phyloP scores from a whole-genome alignment of 2,888 invertebrate species.

The Lypha dubia region DNA sequence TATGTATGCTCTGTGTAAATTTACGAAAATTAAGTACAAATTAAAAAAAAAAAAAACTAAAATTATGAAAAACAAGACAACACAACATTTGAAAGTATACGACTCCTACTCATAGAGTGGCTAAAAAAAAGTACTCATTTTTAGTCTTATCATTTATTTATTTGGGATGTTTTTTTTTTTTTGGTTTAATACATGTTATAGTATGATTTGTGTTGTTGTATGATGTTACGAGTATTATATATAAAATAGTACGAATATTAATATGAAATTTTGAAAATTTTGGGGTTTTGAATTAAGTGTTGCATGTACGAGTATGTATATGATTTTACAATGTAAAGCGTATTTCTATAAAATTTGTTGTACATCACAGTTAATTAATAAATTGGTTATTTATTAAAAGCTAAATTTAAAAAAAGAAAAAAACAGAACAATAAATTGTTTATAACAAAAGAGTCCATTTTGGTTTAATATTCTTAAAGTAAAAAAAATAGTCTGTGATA shows the following conservation, averaged over 20 bases:
- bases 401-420: constrained; percentile 63
- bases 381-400: constrained; percentile 64
- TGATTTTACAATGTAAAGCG: constrained; percentile 39
- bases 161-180: not conserved
- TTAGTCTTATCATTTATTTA: not conserved
- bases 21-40: not conserved
- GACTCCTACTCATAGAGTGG: not conserved
- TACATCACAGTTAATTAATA: constrained; percentile 56
- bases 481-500: constrained; percentile 55
- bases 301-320: too few species aligned
- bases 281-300: too few species aligned
- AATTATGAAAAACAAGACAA: not conserved
- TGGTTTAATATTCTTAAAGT: constrained; percentile 33
- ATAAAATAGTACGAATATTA: not conserved
- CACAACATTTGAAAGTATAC: not conserved
- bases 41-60: not conserved
- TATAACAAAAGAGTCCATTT: constrained; percentile 61
- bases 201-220: constrained; percentile 37
- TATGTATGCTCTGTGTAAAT: not conserved
- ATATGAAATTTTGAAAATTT: constrained; percentile 26
- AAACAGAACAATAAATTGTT: constrained; percentile 31
- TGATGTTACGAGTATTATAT: constrained; percentile 3
- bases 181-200: not conserved
- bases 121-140: constrained; percentile 1
- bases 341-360: constrained; percentile 24